These are phyloP conservation scores for Chlamydotis undulata DNA, from an alignment of 2,113 vertebrate genomes.

Conservation along the genomic window DNA sequence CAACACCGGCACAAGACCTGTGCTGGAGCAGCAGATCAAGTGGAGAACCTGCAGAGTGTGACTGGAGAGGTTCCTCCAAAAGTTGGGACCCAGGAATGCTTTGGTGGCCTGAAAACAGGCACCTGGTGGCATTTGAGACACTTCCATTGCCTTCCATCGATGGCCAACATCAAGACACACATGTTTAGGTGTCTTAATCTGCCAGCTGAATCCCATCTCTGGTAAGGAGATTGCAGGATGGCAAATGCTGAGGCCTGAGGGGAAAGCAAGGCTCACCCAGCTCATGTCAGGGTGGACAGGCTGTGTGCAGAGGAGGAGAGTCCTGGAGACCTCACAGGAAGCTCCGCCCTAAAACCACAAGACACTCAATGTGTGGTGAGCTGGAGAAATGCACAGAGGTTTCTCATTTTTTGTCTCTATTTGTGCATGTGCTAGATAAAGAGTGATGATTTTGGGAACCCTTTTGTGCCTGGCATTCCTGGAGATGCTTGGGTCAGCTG, in stretches of 20 bases:
- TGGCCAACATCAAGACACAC: fast-evolving
- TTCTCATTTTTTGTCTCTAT: background rate
- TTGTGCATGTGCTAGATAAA: background rate
- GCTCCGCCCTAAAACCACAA: background rate
- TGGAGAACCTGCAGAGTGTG: background rate
- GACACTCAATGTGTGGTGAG: background rate
- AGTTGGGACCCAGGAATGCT: background rate
- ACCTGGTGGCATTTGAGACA: background rate
- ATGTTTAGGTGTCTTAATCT: background rate
- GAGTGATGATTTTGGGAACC: background rate
- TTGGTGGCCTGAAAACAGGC: background rate
- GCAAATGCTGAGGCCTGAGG: background rate
- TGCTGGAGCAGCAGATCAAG: background rate
- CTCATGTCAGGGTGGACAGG: background rate
- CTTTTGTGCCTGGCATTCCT: background rate
- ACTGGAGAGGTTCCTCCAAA: background rate
- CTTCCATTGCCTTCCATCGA: background rate
- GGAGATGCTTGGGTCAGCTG: background rate
- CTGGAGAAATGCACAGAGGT: background rate
- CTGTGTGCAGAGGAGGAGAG: background rate
- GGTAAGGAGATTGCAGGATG: no score
- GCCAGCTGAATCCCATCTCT: background rate
- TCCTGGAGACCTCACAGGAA: background rate
- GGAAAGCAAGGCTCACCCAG: background rate
- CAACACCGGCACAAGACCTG: background rate